Evolutionary conservation across 2,888 invertebrate genomes (phyloP), one percentile per base, ranked within the genome.

Genomic region (Papilio demoleus): DNA sequence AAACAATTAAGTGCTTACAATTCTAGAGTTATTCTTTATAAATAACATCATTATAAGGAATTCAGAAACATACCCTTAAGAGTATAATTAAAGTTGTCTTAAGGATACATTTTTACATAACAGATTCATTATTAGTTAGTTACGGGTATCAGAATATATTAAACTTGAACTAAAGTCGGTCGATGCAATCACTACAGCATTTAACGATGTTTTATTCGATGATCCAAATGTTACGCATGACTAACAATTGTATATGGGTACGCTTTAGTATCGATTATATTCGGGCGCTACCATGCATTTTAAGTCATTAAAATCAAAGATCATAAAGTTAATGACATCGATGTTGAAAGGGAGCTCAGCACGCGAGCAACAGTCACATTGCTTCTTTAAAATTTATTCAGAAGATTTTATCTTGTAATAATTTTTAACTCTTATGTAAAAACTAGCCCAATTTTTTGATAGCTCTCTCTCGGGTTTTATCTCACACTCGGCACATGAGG

Each of bases 261-360:
- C 45, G 59, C 24, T 66, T 47, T 36, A n/a, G 67, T 22, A 53
- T 19, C 67, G 53, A 56, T 62, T 67, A 62, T 24, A n/a, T 40
- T 31, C 56, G 5, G 24, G 11, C 34, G 61, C 61, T 61, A 34
- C 61, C 61, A 62, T 62, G 34, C 53, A 53, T 40, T 53, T 36
- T 24, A 53, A 61, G 50, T 27, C 53, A 50, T 60, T 24, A 56
- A 40, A 56, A 56, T 58, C 47, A 36, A 22, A 34, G 59, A 34
- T 59, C 24, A 38, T 53, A 64, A 53, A 64, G 22, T 27, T 24
- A 64, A 24, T 22, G 50, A 53, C 36, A 53, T 53, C 56, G 14
- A 38, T 14, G 59, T 36, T 36, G 8, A 14, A 22, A 8, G 3
- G 2, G 2, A 36, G 19, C 12, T 40, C 40, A 9, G 42, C 42